Evolutionary conservation across 2,113 vertebrate species (phyloP), one percentile per base, ranked within the genome.

Genomic region (Philantomba maxwellii): DNA sequence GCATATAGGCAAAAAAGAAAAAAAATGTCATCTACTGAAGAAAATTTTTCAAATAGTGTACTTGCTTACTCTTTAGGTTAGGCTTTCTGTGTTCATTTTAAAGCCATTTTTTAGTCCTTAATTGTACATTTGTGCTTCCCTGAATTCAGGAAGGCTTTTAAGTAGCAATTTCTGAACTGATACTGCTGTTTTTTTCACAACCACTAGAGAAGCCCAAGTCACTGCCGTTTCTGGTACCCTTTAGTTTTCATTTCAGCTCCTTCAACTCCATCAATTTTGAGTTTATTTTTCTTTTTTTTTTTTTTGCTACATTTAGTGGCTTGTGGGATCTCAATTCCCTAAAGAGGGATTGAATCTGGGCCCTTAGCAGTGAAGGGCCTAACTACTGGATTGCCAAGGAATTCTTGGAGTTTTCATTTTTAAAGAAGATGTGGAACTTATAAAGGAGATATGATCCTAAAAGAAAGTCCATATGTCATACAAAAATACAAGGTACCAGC

Each of bases 371-470:
- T 77, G 73, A 77, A 77, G 45, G 47, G 49, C 47, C 77, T 80
- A 80, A 33, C 77, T 30, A 51, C 45, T 80, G 3, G 47, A 80
- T 39, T 3, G 1, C 28, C 2, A 33, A 2, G 45, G 77, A 80
- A 33, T 49, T 19, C 16, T 28, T 28, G 6, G 45, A 80, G 45
- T 93, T 53, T 86, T 90, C 14, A 23, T 55, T 81, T 90, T 78
- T 45, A 91, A 95, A 87, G 25, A 95, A 81, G 30, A 93, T 23
- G 89, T 87, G 49, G 47, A 73, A 73, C n/a, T 84, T 91, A n/a
- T 25, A 81, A 62, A 85, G 28, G 49, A 75, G 17, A 93, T 13
- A 81, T 77, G 33, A 88, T 17, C 36, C 39, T 17, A 53, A 39
- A 25, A 82, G 11, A 49, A 96, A 58, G 15, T 30, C 21, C 16